These are phyloP conservation scores for Clamator glandarius DNA, from an alignment of 2,797 vertebrate genomes.

Conservation along the genomic window DNA sequence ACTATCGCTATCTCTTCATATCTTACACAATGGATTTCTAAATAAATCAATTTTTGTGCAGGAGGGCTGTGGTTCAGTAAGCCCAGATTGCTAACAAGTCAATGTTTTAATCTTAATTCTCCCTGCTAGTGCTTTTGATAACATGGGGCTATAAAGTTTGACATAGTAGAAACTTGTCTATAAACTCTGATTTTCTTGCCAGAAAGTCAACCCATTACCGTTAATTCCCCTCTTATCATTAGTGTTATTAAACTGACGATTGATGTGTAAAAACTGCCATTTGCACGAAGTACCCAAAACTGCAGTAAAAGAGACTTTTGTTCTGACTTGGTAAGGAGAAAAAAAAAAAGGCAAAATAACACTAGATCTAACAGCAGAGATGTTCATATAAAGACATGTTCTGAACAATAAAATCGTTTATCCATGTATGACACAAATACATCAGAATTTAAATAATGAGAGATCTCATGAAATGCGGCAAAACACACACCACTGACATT, in stretches of 20 bases:
- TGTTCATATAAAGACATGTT: constrained; percentile 74
- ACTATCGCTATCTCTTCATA: not conserved
- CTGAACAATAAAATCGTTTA: constrained; percentile 79
- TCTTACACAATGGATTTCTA: constrained; percentile 49
- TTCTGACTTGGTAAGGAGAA: constrained; percentile 65
- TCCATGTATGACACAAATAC: constrained; percentile 78
- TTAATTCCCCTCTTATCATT: constrained; percentile 61
- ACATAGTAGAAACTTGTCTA: constrained; percentile 22
- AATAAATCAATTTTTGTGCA: constrained; percentile 30
- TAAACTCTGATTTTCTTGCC: constrained; percentile 64
- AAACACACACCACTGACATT: constrained; percentile 60
- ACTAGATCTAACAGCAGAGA: constrained; percentile 64
- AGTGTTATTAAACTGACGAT: constrained; percentile 67
- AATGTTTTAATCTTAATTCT: constrained; percentile 44
- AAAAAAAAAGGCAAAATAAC: constrained; percentile 49
- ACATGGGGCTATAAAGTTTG: constrained; percentile 38
- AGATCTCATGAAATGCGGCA: constrained; percentile 74
- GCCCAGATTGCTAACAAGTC: not conserved
- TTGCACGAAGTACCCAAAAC: constrained; percentile 68
- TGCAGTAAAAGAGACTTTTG: constrained; percentile 75
- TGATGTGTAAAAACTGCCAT: constrained; percentile 63
- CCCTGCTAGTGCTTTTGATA: constrained; percentile 19
- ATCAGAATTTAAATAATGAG: constrained; percentile 78
- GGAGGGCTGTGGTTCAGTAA: not conserved
- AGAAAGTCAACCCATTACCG: constrained; percentile 55